Evolutionary conservation across 2,113 vertebrate genomes (phyloP).

Genomic region (Edolisoma coerulescens): DNA sequence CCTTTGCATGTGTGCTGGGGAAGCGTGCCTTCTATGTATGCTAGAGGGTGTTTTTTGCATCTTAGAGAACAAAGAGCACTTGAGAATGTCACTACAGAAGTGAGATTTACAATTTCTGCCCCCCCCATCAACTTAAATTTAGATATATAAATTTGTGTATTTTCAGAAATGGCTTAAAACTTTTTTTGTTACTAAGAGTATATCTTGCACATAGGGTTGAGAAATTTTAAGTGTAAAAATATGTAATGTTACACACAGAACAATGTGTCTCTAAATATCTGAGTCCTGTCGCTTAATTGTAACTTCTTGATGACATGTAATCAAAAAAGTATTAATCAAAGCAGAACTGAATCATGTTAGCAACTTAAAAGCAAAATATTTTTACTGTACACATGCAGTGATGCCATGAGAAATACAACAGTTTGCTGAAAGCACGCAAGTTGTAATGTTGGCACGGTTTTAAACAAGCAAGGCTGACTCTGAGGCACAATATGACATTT

Average conservation of each 20-base stretch:
- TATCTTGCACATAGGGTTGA: not conserved
- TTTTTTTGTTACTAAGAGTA: not conserved
- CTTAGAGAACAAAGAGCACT: not conserved
- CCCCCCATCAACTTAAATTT: not conserved
- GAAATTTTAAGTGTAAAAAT: not conserved
- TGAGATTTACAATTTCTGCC: not conserved
- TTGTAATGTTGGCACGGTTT: constrained; percentile 27
- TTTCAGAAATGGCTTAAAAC: not conserved
- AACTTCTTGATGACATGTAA: not conserved
- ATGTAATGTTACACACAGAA: not conserved
- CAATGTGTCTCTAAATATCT: not conserved
- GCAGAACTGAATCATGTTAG: not conserved
- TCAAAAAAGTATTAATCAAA: not conserved
- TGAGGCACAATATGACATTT: constrained; percentile 40
- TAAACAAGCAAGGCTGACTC: constrained; percentile 1
- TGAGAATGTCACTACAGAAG: not conserved
- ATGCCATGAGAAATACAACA: not conserved
- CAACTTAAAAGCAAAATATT: constrained; percentile 33
- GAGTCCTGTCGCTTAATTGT: not conserved
- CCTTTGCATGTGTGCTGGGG: not conserved
- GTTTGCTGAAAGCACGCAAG: constrained; percentile 11
- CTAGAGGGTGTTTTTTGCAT: not conserved
- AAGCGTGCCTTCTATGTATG: not conserved
- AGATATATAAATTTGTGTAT: not conserved
- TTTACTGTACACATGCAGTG: not conserved